Conservation (phyloP, 2,888 invertebrate species). For the Phytoseiulus persimilis region DNA sequence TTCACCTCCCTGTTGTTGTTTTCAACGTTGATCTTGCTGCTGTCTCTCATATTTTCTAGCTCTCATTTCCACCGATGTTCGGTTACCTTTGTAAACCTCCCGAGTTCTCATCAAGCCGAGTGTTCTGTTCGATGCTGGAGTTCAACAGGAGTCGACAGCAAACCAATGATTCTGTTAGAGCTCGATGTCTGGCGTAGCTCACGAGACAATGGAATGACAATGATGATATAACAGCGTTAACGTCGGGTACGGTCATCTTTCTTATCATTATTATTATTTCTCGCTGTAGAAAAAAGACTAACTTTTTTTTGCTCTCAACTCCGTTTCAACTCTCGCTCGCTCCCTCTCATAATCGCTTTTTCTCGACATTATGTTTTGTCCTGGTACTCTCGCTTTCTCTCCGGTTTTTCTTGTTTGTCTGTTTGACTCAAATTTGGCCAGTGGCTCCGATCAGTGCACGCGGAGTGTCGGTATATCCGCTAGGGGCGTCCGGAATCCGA, state of each 20-base stretch:
- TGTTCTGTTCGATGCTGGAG: not conserved
- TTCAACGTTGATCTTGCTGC: too few relatives aligned
- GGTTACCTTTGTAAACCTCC: not conserved
- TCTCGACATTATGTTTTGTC: not conserved
- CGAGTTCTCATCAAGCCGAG: not conserved
- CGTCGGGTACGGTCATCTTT: not conserved
- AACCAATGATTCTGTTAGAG: not conserved
- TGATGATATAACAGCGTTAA: not conserved
- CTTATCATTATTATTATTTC: not conserved
- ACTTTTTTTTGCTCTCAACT: not conserved
- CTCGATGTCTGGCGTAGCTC: not conserved
- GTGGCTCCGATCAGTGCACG: not conserved
- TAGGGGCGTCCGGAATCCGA: constrained; percentile 5
- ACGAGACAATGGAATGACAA: not conserved
- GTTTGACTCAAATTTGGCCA: not conserved
- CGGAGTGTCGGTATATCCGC: not conserved
- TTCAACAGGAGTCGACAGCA: not conserved
- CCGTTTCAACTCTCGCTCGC: not conserved
- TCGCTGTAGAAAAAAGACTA: not conserved
- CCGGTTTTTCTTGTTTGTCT: not conserved
- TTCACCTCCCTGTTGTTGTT: too few relatives aligned
- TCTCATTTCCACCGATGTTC: not conserved
- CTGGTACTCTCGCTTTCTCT: not conserved
- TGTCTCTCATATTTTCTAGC: not conserved
- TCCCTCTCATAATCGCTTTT: not conserved